Base-by-base conservation (phyloP, 2,888 invertebrate species). In the Ormia ochracea region DNA sequence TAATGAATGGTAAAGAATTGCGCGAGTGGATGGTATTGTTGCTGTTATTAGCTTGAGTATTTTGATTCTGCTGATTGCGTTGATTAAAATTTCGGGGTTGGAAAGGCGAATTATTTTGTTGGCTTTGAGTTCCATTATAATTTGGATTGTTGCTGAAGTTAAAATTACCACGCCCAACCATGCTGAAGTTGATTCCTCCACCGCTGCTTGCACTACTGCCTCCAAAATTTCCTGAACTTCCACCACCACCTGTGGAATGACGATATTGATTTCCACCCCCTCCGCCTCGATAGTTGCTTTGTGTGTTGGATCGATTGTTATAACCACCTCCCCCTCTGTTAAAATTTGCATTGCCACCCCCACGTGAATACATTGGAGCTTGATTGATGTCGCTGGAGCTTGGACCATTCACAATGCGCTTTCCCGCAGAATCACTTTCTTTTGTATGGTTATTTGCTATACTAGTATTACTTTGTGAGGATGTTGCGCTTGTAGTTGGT, bases 341-440 rank as follows among this genome's bases (percentile, higher is more conserved):
- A 21, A 86, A 86, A 56, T 85, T 89, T 0, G 86, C 84, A 33
- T 86, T 85, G 21, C 86, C 84, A 1, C 92, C 91, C 1, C 91
- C 91, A 6, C 92, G 93, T 21, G 93, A 93, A 86, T 94, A 93
- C 86, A 93, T 91, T 0, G 94, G 94, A 12, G 91, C 92, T 85
- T 93, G 86, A 2, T 84, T 87, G n/a, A 89, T 70, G 4, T 78
- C 63, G 17, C 41, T 48, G 36, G 73, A 38, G 28, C 26, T 41
- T 36, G 72, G 38, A 14, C 76, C 76, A 61, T 52, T 76, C n/a
- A 28, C 21, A 0, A 31, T 4, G n/a, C 63, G 28, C 26, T 74
- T 21, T 19, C 2, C 10, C n/a, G 43, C 9, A 43, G 50, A 36
- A 0, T 28, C 36, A 7, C 48, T 50, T 33, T 65, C 41, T 5